A percentile compares a stretch with the other conserved stretches of the same genome.
phyloP scores from a whole-genome alignment of 2,113 vertebrate genomes.

The Pitta sordida region DNA sequence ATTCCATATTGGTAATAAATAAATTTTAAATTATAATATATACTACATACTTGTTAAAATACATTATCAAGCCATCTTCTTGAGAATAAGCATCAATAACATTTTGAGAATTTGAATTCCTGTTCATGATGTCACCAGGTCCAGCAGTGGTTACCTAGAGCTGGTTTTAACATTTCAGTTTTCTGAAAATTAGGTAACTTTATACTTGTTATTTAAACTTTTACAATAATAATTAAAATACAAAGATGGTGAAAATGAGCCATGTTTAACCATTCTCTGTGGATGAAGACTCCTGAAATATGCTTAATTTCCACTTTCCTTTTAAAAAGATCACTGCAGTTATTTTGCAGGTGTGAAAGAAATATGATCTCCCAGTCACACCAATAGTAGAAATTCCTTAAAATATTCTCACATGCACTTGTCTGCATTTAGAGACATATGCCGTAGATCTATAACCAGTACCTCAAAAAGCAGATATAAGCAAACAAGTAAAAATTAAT shows the following conservation, averaged over 20 bases:
- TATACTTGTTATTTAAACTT: neutral
- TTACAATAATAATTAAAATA: neutral
- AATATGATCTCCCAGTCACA: too few species aligned
- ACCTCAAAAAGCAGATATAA: too few species aligned
- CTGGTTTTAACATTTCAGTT: neutral
- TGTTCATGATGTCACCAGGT: neutral
- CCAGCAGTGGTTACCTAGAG: neutral
- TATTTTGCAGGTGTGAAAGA: too few species aligned
- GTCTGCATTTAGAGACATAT: too few species aligned
- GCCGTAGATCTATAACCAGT: too few species aligned
- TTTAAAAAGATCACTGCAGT: too few species aligned
- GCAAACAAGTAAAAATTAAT: neutral
- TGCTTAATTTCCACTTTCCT: neutral
- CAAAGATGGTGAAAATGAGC: neutral
- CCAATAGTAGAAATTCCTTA: too few species aligned
- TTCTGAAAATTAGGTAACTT: neutral
- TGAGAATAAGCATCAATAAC: neutral
- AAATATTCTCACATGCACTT: too few species aligned
- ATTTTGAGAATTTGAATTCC: neutral
- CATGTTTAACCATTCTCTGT: neutral
- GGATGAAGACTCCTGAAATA: neutral
- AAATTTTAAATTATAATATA: neutral
- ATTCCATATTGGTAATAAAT: neutral
- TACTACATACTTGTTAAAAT: neutral
- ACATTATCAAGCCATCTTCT: neutral